Percentiles rank a stretch among this genome's conserved stretches.
Evolutionary conservation across 2,888 invertebrate genomes (phyloP).

Genomic region (Platycheirus albimanus): DNA sequence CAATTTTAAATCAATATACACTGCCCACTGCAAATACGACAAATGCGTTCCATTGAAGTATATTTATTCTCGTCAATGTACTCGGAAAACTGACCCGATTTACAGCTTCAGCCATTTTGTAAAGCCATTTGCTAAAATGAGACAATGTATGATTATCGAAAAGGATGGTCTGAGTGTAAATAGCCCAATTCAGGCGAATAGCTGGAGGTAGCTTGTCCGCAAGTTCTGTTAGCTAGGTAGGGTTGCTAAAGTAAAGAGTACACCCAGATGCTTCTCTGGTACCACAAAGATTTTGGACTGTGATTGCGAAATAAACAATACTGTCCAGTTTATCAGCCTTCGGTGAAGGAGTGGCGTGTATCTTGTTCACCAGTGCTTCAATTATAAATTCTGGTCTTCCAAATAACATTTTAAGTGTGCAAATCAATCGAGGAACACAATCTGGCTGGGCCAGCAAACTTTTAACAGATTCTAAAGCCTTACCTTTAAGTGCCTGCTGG

Average conservation of each 20-base stretch:
- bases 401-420: constrained; percentile 7
- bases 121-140: constrained; percentile 64
- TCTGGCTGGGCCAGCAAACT: constrained; percentile 50
- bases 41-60: neutral
- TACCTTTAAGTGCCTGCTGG: neutral
- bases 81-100: too few relatives aligned
- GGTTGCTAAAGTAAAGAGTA: constrained; percentile 40
- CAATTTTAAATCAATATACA: too few relatives aligned
- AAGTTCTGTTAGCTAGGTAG: constrained; percentile 49
- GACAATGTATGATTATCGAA: neutral
- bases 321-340: constrained; percentile 18
- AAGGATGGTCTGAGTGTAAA: neutral
- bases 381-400: constrained; percentile 34
- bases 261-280: constrained; percentile 21
- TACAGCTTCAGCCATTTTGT: constrained; percentile 58
- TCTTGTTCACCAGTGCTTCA: constrained; percentile 18
- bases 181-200: constrained; percentile 47
- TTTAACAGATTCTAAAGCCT: constrained; percentile 7
- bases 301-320: constrained; percentile 22
- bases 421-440: constrained; percentile 32
- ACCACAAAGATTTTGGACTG: constrained; percentile 35
- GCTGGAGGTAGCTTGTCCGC: constrained; percentile 11
- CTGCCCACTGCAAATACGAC: neutral
- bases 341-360: constrained; percentile 14
- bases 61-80: neutral